Percentiles rank a stretch among this genome's conserved stretches.
Conservation (phyloP, 2,113 vertebrate genomes). For the Hystrix cristata region DNA sequence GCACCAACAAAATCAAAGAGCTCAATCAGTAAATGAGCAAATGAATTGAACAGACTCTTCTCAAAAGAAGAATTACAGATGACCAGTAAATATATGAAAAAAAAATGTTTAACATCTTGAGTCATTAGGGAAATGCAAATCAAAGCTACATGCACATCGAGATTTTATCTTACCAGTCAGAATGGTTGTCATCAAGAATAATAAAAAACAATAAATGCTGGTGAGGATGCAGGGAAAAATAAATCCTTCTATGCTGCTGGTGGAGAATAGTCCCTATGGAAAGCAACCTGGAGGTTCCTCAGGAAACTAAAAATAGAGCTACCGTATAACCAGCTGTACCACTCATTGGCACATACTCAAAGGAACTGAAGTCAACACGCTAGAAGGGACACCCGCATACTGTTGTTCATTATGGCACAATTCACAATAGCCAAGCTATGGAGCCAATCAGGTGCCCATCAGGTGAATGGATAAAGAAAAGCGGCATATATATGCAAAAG, state of each 20-base stretch:
- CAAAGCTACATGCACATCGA: not conserved
- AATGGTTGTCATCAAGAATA: not conserved
- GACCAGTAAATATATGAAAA: not conserved
- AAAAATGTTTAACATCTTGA: not conserved
- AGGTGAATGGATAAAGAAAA: no score
- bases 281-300: not conserved
- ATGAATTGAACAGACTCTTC: not conserved
- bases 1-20: not conserved
- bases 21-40: not conserved
- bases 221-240: not conserved
- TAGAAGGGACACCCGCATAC: not conserved
- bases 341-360: not conserved
- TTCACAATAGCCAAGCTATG: not conserved
- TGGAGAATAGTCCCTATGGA: not conserved
- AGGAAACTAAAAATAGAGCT: not conserved
- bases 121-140: not conserved
- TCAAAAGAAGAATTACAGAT: not conserved
- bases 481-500: no score
- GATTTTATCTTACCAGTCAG: not conserved
- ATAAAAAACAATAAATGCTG: not conserved
- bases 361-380: not conserved
- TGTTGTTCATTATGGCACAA: not conserved
- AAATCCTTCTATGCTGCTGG: not conserved
- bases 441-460: no score
- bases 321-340: not conserved